A percentile compares a stretch with the other conserved stretches of the same genome.
phyloP scores from a whole-genome alignment of 2,888 invertebrate species.

The Plagiodera versicolora region DNA sequence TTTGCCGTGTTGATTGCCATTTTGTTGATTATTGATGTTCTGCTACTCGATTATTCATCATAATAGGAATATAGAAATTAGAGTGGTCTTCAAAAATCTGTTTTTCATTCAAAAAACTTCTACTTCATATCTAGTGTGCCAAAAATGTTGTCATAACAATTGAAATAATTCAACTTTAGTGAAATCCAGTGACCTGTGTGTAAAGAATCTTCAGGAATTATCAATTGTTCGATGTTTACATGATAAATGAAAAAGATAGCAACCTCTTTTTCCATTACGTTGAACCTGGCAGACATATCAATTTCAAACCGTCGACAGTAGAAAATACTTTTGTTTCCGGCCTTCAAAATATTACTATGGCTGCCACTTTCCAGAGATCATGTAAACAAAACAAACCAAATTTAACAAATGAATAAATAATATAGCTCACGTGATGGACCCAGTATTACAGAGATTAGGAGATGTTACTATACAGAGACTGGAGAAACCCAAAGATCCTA shows the following conservation, averaged over 20 bases:
- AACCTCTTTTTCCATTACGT: neutral
- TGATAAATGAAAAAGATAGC: neutral
- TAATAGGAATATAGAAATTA: neutral
- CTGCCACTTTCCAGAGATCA: slow-evolving; percentile 44
- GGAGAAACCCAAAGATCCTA: slow-evolving; percentile 48
- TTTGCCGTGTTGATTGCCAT: slow-evolving; percentile 36
- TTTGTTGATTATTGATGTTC: slow-evolving; percentile 36
- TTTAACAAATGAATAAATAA: slow-evolving; percentile 10
- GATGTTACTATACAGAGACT: slow-evolving; percentile 63
- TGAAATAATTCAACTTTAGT: neutral
- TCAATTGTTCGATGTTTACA: neutral
- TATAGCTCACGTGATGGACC: slow-evolving; percentile 54
- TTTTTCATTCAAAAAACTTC: neutral
- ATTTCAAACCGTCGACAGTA: neutral
- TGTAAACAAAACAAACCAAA: slow-evolving; percentile 42
- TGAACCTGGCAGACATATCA: neutral
- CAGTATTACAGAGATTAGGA: slow-evolving; percentile 61
- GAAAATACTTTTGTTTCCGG: slow-evolving; percentile 35
- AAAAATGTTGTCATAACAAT: neutral
- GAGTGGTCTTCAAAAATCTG: neutral
- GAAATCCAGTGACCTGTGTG: neutral
- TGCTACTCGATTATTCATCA: neutral
- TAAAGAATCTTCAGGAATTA: neutral
- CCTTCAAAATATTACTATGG: slow-evolving; percentile 39
- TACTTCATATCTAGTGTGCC: neutral